Evolutionary conservation across 2,113 vertebrate species (phyloP).

Genomic region (Haemorhous mexicanus): DNA sequence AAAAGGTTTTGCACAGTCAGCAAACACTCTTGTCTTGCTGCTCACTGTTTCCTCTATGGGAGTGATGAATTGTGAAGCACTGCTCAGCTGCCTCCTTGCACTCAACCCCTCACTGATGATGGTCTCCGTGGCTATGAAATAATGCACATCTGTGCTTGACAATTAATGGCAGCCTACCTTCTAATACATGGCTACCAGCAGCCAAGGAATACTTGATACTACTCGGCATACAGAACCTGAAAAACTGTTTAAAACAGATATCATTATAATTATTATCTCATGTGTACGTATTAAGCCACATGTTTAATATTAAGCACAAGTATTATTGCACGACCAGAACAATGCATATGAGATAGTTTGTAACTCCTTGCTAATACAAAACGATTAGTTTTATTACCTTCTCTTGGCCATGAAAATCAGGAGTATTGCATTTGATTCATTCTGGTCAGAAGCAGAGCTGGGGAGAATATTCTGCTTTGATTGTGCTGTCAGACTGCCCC

Average conservation of each 20-base stretch:
- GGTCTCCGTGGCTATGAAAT: background rate
- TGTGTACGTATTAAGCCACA: background rate
- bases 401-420: background rate
- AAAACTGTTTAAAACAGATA: background rate
- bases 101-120: background rate
- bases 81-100: background rate
- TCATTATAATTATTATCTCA: background rate
- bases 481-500: background rate
- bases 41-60: background rate
- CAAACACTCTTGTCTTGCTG: background rate
- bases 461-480: background rate
- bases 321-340: background rate
- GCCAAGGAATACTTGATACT: background rate
- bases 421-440: background rate
- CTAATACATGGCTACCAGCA: background rate
- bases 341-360: background rate
- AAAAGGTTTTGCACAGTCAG: background rate
- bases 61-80: background rate
- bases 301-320: background rate
- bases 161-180: background rate
- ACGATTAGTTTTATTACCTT: background rate
- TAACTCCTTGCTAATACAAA: background rate
- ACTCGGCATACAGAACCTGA: background rate
- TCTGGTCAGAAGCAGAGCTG: background rate
- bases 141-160: background rate